Evolutionary conservation across 2,888 invertebrate genomes (phyloP).

Genomic region (Tetramorium bicarinatum): DNA sequence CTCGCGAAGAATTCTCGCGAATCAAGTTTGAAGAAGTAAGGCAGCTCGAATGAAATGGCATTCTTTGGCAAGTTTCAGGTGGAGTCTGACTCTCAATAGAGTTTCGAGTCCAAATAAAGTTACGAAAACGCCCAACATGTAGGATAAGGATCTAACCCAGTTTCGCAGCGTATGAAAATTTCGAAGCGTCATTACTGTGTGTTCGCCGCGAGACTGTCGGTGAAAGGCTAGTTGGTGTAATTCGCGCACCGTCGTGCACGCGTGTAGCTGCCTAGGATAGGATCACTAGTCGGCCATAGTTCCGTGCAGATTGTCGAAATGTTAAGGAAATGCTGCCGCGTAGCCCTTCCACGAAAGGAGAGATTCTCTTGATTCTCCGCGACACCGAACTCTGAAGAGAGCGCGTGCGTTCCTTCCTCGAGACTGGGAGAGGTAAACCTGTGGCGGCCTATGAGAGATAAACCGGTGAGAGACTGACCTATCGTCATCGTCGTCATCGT

Average conservation of each 20-base stretch:
- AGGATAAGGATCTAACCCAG: conserved; percentile 1
- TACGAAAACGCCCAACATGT: not conserved
- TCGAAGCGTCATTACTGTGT: conserved; percentile 15
- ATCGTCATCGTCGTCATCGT: too few species aligned
- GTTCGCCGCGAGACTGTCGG: not conserved
- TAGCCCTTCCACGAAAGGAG: not conserved
- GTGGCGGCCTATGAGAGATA: too few species aligned
- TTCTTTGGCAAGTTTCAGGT: not conserved
- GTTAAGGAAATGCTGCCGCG: too few species aligned
- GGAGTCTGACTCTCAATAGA: not conserved
- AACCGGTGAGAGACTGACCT: not conserved
- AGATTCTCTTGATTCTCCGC: too few species aligned
- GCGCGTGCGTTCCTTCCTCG: too few species aligned
- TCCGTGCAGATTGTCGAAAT: not conserved
- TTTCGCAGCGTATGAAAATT: conserved; percentile 15
- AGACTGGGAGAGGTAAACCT: not conserved
- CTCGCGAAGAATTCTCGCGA: not conserved
- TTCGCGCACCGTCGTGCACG: conserved; percentile 13
- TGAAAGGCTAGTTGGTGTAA: conserved; percentile 42
- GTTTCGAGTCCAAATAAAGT: not conserved
- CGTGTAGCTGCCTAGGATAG: not conserved
- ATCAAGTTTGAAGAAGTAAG: not conserved
- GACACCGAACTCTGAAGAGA: too few species aligned
- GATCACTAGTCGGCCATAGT: not conserved
- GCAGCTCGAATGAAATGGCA: not conserved